phyloP scores from a whole-genome alignment of 2,888 invertebrate species.

The Nemotelus nigrinus region DNA sequence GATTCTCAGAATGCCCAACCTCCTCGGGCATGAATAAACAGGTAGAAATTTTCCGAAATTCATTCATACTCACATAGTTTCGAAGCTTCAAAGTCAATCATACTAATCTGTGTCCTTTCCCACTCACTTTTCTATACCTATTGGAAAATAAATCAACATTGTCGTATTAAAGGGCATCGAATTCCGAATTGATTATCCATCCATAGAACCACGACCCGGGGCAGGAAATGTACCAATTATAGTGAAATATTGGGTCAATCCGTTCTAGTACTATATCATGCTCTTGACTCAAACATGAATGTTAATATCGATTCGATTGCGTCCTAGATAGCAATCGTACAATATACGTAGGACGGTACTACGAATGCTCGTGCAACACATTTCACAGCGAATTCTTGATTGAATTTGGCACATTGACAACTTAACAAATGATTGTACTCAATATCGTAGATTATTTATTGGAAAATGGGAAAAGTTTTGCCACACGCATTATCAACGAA shows the following conservation, averaged over 20 bases:
- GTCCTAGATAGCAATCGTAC: not conserved
- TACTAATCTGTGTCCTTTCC: not conserved
- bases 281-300: not conserved
- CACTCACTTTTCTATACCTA: no score
- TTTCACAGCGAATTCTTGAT: not conserved
- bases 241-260: conserved; percentile 24
- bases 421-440: not conserved
- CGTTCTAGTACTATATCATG: conserved; percentile 5
- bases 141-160: not conserved
- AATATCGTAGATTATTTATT: not conserved
- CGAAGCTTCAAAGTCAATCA: conserved; percentile 4
- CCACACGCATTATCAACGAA: not conserved
- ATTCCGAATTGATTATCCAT: conserved; percentile 5
- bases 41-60: not conserved
- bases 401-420: not conserved
- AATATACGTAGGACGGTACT: not conserved
- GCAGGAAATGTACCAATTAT: conserved; percentile 17
- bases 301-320: not conserved
- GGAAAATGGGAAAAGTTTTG: not conserved
- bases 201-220: not conserved
- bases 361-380: no score
- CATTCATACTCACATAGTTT: not conserved
- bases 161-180: conserved; percentile 1
- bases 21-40: no score
- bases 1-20: no score